Evolutionary conservation across 1,140 invertebrate genomes (phyloP).

Genomic region (Listronotus oregonensis): DNA sequence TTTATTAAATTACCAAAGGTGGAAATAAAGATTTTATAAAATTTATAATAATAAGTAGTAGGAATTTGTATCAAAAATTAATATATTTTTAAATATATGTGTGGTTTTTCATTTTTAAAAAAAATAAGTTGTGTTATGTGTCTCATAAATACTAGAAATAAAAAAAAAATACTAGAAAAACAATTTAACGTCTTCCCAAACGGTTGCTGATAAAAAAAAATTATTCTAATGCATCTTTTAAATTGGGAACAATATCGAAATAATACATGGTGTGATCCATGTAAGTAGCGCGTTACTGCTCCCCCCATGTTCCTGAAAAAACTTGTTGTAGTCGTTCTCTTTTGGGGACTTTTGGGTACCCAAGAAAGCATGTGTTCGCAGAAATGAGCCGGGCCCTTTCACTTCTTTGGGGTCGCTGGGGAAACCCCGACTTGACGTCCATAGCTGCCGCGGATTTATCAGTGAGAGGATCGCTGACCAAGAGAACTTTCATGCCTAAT

Average conservation of each 20-base stretch:
- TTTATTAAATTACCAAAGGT: no score
- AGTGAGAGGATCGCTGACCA: conserved; percentile 88
- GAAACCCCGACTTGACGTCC: conserved; percentile 76
- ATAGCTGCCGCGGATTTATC: conserved; percentile 92
- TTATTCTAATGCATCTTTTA: conserved; percentile 83
- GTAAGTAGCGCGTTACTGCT: conserved; percentile 88
- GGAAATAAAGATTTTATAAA: no score
- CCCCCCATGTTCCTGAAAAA: conserved; percentile 88
- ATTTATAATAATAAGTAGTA: no score
- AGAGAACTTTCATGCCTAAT: conserved; percentile 75
- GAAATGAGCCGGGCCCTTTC: conserved; percentile 93
- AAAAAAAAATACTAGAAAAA: no score
- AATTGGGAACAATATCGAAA: conserved; percentile 89
- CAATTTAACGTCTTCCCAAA: no score
- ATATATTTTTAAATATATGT: no score
- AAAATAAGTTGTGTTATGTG: no score
- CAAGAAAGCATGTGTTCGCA: conserved; percentile 98
- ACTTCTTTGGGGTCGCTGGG: conserved; percentile 87
- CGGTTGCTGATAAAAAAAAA: no score
- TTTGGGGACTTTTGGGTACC: conserved; percentile 93
- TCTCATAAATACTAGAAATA: no score
- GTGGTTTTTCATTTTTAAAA: no score
- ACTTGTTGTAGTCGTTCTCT: conserved; percentile 92
- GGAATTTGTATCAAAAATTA: no score
- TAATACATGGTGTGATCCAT: conserved; percentile 91